A percentile compares a stretch with the other conserved stretches of the same genome.
phyloP scores from a whole-genome alignment of 2,113 vertebrate genomes.

The Stictonetta naevosa region DNA sequence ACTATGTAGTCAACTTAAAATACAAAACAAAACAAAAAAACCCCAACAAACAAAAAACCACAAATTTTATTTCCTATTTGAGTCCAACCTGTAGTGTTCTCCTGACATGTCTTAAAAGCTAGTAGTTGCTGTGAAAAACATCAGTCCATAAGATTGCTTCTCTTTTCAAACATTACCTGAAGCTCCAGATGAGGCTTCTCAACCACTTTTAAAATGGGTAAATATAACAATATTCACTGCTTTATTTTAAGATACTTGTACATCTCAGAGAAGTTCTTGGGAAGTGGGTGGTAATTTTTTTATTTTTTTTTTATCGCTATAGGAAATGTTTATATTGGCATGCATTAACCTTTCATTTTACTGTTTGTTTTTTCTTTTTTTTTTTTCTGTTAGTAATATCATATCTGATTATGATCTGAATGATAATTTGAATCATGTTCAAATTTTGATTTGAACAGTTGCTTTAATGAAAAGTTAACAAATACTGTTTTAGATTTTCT shows the following conservation, averaged over 20 bases:
- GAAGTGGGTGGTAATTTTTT: background rate
- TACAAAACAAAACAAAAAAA: too few relatives aligned
- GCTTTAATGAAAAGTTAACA: background rate
- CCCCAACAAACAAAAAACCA: too few relatives aligned
- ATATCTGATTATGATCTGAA: background rate
- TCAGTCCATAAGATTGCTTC: background rate
- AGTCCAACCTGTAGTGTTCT: background rate
- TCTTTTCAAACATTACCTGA: background rate
- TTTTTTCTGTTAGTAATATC: background rate
- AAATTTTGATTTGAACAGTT: background rate
- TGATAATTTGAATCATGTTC: too few relatives aligned
- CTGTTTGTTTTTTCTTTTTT: too few relatives aligned
- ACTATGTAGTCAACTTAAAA: rapidly evolving
- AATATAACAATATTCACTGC: background rate
- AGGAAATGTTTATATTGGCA: background rate
- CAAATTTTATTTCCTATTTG: background rate
- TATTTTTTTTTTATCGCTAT: background rate
- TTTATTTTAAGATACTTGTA: background rate
- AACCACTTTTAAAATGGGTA: background rate
- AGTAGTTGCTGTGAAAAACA: background rate
- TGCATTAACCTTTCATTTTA: background rate
- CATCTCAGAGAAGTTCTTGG: background rate
- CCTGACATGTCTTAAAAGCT: background rate
- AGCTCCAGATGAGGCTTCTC: background rate
- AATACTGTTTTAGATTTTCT: background rate